A percentile compares a stretch with the other conserved stretches of the same genome.
Conservation (phyloP, 2,888 invertebrate species). For the Romanomermis culicivorax region DNA sequence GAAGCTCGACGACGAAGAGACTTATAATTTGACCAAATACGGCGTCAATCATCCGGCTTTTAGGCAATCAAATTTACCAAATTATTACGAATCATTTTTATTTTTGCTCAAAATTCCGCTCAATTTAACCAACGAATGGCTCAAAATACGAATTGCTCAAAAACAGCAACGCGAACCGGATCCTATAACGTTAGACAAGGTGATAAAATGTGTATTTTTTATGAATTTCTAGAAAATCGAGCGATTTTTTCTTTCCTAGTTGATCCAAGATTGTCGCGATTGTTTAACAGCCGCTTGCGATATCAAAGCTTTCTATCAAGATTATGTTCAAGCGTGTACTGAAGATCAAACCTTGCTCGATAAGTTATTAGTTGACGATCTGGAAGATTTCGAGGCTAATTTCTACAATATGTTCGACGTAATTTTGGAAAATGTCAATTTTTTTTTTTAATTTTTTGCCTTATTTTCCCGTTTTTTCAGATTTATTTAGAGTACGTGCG, state of each 20-base stretch:
- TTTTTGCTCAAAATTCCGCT: slow-evolving; percentile 63
- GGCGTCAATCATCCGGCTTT: slow-evolving; percentile 58
- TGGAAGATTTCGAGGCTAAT: slow-evolving; percentile 53
- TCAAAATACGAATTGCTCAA: slow-evolving; percentile 59
- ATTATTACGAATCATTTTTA: slow-evolving; percentile 58
- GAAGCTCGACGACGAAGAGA: no score
- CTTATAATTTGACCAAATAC: slow-evolving; percentile 40
- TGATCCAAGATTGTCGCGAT: slow-evolving; percentile 72
- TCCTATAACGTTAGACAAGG: slow-evolving; percentile 19
- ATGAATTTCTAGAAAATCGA: background rate
- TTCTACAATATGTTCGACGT: slow-evolving; percentile 51
- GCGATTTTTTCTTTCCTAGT: slow-evolving; percentile 31
- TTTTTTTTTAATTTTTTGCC: background rate
- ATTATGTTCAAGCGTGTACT: slow-evolving; percentile 28
- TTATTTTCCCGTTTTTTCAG: slow-evolving; percentile 30
- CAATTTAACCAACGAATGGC: slow-evolving; percentile 76
- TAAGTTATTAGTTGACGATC: slow-evolving; percentile 34
- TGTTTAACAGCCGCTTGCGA: slow-evolving; percentile 60
- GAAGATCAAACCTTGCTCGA: slow-evolving; percentile 24
- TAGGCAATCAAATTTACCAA: slow-evolving; percentile 53
- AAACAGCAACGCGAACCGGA: slow-evolving; percentile 35
- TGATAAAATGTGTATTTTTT: slow-evolving; percentile 3
- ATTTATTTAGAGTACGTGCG: slow-evolving; percentile 66
- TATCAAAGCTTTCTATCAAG: slow-evolving; percentile 48
- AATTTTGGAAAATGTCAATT: slow-evolving; percentile 14